A percentile compares a stretch with the other conserved stretches of the same genome.
Evolutionary conservation across 2,888 invertebrate genomes (phyloP).

Genomic region (Latheticus oryzae): DNA sequence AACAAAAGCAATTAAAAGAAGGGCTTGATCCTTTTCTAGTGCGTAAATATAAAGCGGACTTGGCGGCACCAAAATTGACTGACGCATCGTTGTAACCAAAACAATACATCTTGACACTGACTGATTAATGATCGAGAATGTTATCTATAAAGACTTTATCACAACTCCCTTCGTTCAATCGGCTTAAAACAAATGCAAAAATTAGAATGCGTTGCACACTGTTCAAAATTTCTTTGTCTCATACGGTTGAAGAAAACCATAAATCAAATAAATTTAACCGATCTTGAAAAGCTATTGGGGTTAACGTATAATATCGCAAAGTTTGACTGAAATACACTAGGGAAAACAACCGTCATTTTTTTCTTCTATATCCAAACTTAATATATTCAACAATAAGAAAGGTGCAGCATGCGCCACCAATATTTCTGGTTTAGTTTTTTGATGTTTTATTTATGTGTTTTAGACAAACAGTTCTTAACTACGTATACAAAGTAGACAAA

Average conservation of each 20-base stretch:
- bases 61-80: conserved; percentile 51
- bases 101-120: conserved; percentile 56
- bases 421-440: conserved; percentile 14
- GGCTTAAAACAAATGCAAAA: conserved; percentile 52
- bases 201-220: conserved; percentile 52
- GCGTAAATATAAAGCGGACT: conserved; percentile 43
- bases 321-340: conserved; percentile 28
- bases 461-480: conserved; percentile 4
- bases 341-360: conserved; percentile 41
- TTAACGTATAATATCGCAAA: conserved; percentile 39
- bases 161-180: conserved; percentile 47
- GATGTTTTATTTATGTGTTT: conserved; percentile 13
- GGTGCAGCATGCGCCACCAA: conserved; percentile 9
- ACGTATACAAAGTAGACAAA: conserved; percentile 15
- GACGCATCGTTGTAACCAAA: conserved; percentile 51
- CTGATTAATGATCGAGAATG: conserved; percentile 50
- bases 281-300: conserved; percentile 37
- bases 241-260: conserved; percentile 48
- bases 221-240: conserved; percentile 46
- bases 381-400: conserved; percentile 21
- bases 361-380: conserved; percentile 19
- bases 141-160: conserved; percentile 51
- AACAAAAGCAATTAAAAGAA: conserved; percentile 7
- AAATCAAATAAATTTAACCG: conserved; percentile 55
- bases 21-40: conserved; percentile 37